Evolutionary conservation across 2,797 vertebrate genomes (phyloP), one percentile per base, ranked within the genome.

Genomic region (Myoxocephalus aenaeus): DNA sequence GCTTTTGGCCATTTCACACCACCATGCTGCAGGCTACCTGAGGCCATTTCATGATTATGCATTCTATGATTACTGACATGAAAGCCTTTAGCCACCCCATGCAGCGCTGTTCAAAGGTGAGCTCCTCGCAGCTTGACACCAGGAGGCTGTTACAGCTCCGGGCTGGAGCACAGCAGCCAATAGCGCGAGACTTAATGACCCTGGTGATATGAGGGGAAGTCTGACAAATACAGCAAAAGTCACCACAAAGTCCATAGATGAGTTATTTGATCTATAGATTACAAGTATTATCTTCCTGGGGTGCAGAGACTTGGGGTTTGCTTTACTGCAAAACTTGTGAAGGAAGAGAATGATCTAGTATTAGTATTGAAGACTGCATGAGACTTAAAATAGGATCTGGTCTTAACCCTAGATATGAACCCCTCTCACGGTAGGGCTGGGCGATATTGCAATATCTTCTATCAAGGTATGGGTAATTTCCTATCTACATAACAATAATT

Each of bases 61-160:
- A 72, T 83, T 61, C 71, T 59, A 48, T 88, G 85, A 89, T 88
- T 87, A 89, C 83, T 42, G 84, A 90, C 87, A 90, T 91, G 82
- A 86, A 90, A 88, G 80, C 72, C 77, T 82, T 80, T n/a, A 54
- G 78, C 63, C 77, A 29, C 65, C 82, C 34, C 85, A 58, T 53
- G 65, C 77, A 27, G 80, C 3, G 78, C 81, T 82, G 75, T 87
- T 89, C 80, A 91, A 90, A 91, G 87, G 87, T 90, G 84, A 79
- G 75, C 74, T 73, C 29, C 83, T 84, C 85, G 34, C 88, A 89
- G 87, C 76, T 82, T 81, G 87, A 92, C 62, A 83, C 61, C 78
- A 57, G 73, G 70, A 85, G 73, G 83, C 83, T 83, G 83, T 89
- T 88, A 86, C 62, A 72, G 83, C 81, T 89, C 61, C 44, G 34